phyloP scores from a whole-genome alignment of 2,797 vertebrate genomes.

The Gobio occitaniae region DNA sequence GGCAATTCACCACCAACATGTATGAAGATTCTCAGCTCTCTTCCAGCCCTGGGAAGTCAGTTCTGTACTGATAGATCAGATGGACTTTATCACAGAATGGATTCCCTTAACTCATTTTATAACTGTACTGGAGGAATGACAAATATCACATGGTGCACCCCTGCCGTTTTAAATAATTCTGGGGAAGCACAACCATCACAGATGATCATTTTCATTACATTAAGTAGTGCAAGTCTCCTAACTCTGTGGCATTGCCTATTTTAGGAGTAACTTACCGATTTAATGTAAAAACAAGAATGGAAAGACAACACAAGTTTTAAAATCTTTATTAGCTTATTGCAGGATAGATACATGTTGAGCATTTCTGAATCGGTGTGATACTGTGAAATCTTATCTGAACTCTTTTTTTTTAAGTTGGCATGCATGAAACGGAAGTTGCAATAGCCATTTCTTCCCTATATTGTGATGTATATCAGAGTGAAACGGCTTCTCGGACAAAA shows the following conservation, averaged over 20 bases:
- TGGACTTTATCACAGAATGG: conserved; percentile 59
- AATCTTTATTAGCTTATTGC: background rate
- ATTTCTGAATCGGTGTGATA: background rate
- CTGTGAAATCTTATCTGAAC: background rate
- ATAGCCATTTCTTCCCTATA: background rate
- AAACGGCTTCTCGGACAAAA: background rate
- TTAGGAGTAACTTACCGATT: background rate
- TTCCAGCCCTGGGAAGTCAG: conserved; percentile 35
- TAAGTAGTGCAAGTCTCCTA: conserved; percentile 4
- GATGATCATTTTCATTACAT: conserved; percentile 3
- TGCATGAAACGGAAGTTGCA: background rate
- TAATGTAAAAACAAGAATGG: background rate
- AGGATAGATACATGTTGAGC: background rate
- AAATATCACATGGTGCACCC: conserved; percentile 61
- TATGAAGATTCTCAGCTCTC: conserved; percentile 50
- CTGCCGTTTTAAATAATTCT: conserved; percentile 22
- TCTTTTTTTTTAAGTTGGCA: background rate
- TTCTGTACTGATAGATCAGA: conserved; percentile 66
- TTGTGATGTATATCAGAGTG: background rate
- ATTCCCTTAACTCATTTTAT: conserved; percentile 55
- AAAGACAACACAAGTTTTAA: background rate
- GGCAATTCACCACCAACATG: conserved; percentile 25
- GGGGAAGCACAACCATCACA: background rate
- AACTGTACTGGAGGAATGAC: conserved; percentile 59
- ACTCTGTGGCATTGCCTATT: conserved; percentile 1